Percentiles rank a stretch among this genome's conserved stretches.
These are phyloP conservation scores for Drosophila kikkawai DNA, from an alignment of 1,140 invertebrate genomes.

Conservation along the genomic window DNA sequence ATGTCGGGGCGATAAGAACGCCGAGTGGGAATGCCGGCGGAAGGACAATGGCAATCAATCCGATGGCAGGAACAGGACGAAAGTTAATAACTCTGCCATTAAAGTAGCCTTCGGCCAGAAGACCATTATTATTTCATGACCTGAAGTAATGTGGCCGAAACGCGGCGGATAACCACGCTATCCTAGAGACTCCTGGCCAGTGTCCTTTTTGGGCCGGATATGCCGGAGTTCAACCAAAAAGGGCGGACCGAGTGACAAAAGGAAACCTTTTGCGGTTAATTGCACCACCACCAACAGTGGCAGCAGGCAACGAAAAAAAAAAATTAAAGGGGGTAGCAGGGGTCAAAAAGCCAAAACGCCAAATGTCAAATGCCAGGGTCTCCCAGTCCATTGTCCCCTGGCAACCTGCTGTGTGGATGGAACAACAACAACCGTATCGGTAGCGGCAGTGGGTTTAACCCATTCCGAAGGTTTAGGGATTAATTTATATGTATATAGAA, in stretches of 20 bases:
- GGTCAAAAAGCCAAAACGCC: conserved; percentile 68
- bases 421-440: conserved; percentile 26
- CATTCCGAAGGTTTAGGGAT: conserved; percentile 25
- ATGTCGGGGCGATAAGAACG: conserved; percentile 42
- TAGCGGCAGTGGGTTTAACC: conserved; percentile 17
- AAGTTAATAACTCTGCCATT: conserved; percentile 75
- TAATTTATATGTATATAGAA: conserved; percentile 10
- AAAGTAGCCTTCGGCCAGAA: conserved; percentile 48
- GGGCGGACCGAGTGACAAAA: conserved; percentile 63
- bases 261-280: conserved; percentile 82
- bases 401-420: conserved; percentile 51
- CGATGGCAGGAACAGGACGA: conserved; percentile 56
- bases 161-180: conserved; percentile 23
- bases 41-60: conserved; percentile 62
- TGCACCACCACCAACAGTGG: conserved; percentile 55
- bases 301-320: conserved; percentile 1
- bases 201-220: conserved; percentile 36
- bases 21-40: conserved; percentile 17
- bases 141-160: conserved; percentile 59
- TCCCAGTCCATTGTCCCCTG: conserved; percentile 36
- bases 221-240: conserved; percentile 4
- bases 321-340: conserved; percentile 20
- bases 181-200: conserved; percentile 30
- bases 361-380: conserved; percentile 74
- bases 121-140: conserved; percentile 75